Evolutionary conservation across 2,888 invertebrate species (phyloP).

Genomic region (Nowickia ferox): DNA sequence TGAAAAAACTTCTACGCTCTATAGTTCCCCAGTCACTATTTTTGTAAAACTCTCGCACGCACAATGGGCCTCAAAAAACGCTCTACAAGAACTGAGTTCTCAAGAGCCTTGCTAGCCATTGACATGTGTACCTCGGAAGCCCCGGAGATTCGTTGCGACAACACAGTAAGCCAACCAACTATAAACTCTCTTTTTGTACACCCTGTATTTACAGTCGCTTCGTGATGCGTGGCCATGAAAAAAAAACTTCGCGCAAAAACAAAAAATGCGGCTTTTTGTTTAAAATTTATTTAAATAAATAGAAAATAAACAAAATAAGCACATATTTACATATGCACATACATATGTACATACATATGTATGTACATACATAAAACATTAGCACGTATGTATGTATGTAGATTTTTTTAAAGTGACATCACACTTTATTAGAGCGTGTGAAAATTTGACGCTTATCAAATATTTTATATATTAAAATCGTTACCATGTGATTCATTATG

Average conservation of each 20-base stretch:
- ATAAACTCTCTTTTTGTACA: too few relatives aligned
- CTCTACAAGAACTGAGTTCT: too few relatives aligned
- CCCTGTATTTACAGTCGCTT: conserved; percentile 15
- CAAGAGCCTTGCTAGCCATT: too few relatives aligned
- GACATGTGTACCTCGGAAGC: too few relatives aligned
- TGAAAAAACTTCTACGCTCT: too few relatives aligned
- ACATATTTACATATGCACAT: neutral
- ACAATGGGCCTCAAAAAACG: too few relatives aligned
- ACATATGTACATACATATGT: neutral
- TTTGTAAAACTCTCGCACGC: too few relatives aligned
- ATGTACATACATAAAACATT: neutral
- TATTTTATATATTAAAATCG: neutral
- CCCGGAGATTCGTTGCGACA: too few relatives aligned
- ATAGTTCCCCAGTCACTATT: too few relatives aligned
- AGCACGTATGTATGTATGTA: too few relatives aligned
- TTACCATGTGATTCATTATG: too few relatives aligned
- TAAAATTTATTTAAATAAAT: neutral
- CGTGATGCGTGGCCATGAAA: conserved; percentile 45
- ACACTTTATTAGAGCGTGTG: conserved; percentile 20
- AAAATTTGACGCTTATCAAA: conserved; percentile 13
- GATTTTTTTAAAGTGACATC: neutral
- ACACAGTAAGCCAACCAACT: too few relatives aligned
- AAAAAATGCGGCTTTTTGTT: conserved; percentile 7
- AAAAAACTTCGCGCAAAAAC: neutral
- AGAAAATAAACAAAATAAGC: conserved; percentile 1